These are phyloP conservation scores for Hyles lineata DNA, from an alignment of 2,888 invertebrate genomes.

Conservation along the genomic window DNA sequence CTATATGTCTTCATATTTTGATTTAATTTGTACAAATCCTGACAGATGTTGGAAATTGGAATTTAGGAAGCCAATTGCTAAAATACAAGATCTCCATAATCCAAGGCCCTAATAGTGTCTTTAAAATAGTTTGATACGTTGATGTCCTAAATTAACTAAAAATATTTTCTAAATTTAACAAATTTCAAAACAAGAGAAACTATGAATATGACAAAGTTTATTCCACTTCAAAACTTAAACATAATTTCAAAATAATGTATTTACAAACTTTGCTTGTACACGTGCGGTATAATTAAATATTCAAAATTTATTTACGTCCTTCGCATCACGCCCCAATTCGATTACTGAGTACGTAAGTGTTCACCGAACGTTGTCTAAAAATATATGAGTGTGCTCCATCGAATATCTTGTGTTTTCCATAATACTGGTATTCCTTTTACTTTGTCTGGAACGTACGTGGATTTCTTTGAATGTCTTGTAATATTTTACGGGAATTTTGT, in stretches of 20 bases:
- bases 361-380: neutral
- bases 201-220: too few species aligned
- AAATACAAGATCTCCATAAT: too few species aligned
- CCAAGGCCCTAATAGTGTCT: too few species aligned
- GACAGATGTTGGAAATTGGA: too few species aligned
- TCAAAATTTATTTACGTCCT: neutral
- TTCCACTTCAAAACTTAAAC: neutral
- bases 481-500: neutral
- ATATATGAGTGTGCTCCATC: conserved; percentile 11
- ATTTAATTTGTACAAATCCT: too few species aligned
- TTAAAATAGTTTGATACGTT: too few species aligned
- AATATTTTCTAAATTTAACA: too few species aligned
- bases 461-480: neutral
- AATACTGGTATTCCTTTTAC: conserved; percentile 2
- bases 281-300: neutral
- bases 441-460: neutral
- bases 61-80: too few species aligned
- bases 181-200: too few species aligned
- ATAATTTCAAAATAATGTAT: neutral
- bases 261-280: neutral
- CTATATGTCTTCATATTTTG: too few species aligned
- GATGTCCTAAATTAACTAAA: too few species aligned
- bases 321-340: neutral
- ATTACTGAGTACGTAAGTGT: neutral
- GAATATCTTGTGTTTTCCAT: conserved; percentile 10